These are phyloP conservation scores for Antennarius striatus DNA, from an alignment of 2,113 vertebrate species.

Conservation along the genomic window DNA sequence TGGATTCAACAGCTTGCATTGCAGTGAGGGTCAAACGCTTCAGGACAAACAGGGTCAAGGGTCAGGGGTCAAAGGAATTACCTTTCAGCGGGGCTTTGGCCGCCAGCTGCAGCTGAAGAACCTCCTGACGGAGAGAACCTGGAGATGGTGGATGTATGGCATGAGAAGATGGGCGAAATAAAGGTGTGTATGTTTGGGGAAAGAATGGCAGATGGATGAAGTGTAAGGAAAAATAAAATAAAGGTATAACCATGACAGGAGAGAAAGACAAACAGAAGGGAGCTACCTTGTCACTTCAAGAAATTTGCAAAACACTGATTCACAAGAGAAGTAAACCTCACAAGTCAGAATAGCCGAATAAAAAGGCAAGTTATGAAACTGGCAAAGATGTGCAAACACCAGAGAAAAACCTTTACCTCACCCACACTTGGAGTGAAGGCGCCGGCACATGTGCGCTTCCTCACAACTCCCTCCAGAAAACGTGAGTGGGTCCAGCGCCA, in stretches of 20 bases:
- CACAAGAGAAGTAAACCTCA: background rate
- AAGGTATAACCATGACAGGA: conserved; percentile 5
- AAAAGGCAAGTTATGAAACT: too few relatives aligned
- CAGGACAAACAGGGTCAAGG: background rate
- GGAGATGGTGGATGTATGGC: conserved; percentile 31
- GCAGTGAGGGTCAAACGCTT: background rate
- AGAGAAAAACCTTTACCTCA: background rate
- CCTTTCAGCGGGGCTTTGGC: conserved; percentile 78
- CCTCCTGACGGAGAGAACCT: conserved; percentile 83
- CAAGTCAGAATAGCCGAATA: too few relatives aligned
- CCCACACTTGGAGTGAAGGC: background rate
- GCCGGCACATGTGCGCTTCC: conserved; percentile 13
- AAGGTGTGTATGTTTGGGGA: background rate
- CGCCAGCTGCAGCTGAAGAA: conserved; percentile 82
- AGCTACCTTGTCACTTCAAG: background rate
- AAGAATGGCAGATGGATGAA: background rate
- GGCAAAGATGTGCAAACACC: background rate
- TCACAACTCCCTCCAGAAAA: conserved; percentile 11
- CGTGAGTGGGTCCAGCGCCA: conserved; percentile 22
- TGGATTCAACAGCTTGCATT: conserved; percentile 28
- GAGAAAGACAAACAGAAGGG: conserved; percentile 19
- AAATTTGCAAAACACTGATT: background rate
- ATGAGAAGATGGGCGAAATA: conserved; percentile 22
- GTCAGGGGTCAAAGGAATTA: conserved; percentile 51
- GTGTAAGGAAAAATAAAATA: conserved; percentile 1